phyloP scores from a whole-genome alignment of 1,140 invertebrate species.

The Drosophila novamexicana region DNA sequence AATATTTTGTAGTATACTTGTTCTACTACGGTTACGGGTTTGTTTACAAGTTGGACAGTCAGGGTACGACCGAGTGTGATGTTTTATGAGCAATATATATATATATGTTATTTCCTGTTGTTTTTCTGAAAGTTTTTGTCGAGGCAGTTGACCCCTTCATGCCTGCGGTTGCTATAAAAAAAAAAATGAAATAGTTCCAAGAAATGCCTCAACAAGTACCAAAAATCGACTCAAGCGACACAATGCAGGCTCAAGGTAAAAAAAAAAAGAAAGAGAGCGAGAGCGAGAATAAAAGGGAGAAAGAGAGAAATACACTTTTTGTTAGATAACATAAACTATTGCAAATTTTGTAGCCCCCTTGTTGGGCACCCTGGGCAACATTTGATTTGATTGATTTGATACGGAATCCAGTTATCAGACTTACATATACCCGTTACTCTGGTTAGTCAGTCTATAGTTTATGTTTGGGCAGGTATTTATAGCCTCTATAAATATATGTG shows the following conservation, averaged over 20 bases:
- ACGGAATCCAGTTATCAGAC: conserved; percentile 20
- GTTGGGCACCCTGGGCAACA: background rate
- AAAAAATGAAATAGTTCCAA: conserved; percentile 20
- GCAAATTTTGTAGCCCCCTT: background rate
- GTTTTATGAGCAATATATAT: conserved; percentile 37
- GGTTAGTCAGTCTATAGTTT: conserved; percentile 2
- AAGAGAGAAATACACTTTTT: conserved; percentile 3
- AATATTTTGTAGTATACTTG: conserved; percentile 31
- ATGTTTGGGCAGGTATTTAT: conserved; percentile 28
- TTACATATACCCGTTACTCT: background rate
- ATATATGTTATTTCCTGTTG: conserved; percentile 56
- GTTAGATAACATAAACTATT: conserved; percentile 15
- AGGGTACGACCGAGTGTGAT: conserved; percentile 6
- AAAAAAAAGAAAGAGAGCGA: background rate
- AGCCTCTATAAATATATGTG: conserved; percentile 29
- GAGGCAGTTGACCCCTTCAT: conserved; percentile 24
- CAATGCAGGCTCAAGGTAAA: background rate
- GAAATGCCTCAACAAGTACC: conserved; percentile 36
- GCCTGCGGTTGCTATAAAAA: background rate
- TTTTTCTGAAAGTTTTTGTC: conserved; percentile 23
- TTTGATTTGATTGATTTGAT: conserved; percentile 39
- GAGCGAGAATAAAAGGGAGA: background rate
- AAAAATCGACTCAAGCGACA: background rate
- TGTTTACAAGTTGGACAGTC: background rate
- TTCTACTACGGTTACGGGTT: conserved; percentile 11